Evolutionary conservation across 2,888 invertebrate species (phyloP).

Genomic region (Zonitis immaculata): DNA sequence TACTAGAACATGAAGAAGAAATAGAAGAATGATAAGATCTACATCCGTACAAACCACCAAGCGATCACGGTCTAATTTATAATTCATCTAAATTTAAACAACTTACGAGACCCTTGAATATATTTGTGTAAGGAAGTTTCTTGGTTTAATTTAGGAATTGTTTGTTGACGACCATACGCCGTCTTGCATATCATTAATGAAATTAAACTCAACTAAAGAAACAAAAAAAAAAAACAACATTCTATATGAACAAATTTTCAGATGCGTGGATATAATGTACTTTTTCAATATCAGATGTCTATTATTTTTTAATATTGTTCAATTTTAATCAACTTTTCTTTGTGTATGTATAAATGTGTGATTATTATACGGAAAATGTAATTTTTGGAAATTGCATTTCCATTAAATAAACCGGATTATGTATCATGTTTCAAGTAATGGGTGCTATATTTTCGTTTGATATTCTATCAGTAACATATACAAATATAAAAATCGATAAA

Average conservation of each 20-base stretch:
- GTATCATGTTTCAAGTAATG: background rate
- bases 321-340: no score
- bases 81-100: conserved; percentile 29
- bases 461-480: background rate
- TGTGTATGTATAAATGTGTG: no score
- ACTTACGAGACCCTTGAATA: conserved; percentile 20
- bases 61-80: conserved; percentile 28
- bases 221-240: no score
- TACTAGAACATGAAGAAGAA: no score
- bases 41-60: conserved; percentile 26
- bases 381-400: background rate
- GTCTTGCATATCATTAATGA: conserved; percentile 24
- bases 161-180: conserved; percentile 20
- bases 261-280: no score
- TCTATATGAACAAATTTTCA: no score
- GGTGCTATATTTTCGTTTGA: background rate
- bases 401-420: background rate
- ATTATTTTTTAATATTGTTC: no score
- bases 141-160: conserved; percentile 22
- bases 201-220: background rate
- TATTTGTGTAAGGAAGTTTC: conserved; percentile 18
- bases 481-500: background rate
- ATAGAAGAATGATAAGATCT: conserved; percentile 23
- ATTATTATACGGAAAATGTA: background rate
- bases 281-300: no score